Base-by-base conservation (phyloP, 2,113 vertebrate species). In the Pachycephala philippinensis region DNA sequence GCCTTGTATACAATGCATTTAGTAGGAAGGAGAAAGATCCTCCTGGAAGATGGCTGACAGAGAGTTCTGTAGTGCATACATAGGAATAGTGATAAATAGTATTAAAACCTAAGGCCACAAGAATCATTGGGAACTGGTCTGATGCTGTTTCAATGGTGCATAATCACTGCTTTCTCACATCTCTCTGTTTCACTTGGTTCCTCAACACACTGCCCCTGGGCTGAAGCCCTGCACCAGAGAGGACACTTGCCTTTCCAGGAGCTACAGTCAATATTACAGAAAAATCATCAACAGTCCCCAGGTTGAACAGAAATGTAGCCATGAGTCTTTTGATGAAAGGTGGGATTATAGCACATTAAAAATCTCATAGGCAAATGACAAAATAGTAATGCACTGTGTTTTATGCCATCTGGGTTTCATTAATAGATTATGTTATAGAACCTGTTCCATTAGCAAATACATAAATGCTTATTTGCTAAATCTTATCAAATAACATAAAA, bases 351-450 rank as follows among this genome's bases (percentile, higher is more conserved):
- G 53, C 11, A 81, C 74, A 69, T 94, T 82, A 84, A 72, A 91
- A 95, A 54, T 44, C 39, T 92, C 59, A 64, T 81, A 68, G 72
- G 19, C 10, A 85, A 77, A 71, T 82, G 64, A 59, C 42, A 75
- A 94, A 94, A 72, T 35, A 65, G 74, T 68, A 90, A 77, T 26
- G 40, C 6, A 75, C 11, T 35, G 5, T 63, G 54, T 70, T 92
- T 95, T 42, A 68, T 47, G 59, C 42, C 74, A 81, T 93, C 88
- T 96, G 88, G 69, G 35, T 95, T 96, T 96, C 78, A 75, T 94
- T 93, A 93, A 84, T 49, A 94, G 68, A 89, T 94, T 93, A 90
- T 79, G 37, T 63, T 96, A 70, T 40, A 90, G 82, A 94, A 84
- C 2, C 4, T 84, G 59, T 77, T 89, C 45, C 65, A 83, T 93